Base-by-base conservation (phyloP, 1,140 invertebrate genomes). In the Akabosia matsudoensis region DNA sequence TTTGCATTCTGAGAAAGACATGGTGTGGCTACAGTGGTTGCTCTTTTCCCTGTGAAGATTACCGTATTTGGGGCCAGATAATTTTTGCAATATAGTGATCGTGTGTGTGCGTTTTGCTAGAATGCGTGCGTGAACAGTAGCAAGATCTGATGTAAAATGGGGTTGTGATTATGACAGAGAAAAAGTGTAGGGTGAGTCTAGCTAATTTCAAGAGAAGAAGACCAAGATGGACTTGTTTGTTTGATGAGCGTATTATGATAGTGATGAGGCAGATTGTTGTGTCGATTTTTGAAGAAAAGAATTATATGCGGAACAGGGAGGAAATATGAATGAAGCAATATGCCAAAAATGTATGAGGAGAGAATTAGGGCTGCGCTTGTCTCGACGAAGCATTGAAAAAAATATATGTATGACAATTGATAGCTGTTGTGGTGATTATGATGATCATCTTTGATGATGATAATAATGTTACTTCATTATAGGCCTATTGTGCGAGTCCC, bases 211-310 rank as follows among this genome's bases (percentile, higher is more conserved):
- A 61, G 4, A 61, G 54, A 61, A 61, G 24, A 13, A n/a, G 54
- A 61, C 24, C 54, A 61, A 61, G 54, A 61, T 61, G 54, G 54
- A 61, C 54, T 24, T 61, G 54, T 61, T 61, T 61, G 54, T 45
- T 45, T 45, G 37, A 45, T 45, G 37, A 45, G 37, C 7, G 18
- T 45, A 18, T 7, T 45, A 18, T 7, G 18, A 45, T 45, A 18
- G 37, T 45, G 37, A 61, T n/a, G 24, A n/a, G 54, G 54, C 14
- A 61, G 54, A n/a, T 24, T 61, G 54, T 61, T 24, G 54, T 61
- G n/a, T 51, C 7, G 37, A n/a, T 61, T 61, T 61, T 61, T 14
- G 54, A 13, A 10, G 37, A 45, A 18, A 7, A 45, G 7, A 10
- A 45, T 45, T 18, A 45, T 45, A n/a, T n/a, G n/a, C n/a, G n/a